Evolutionary conservation across 92 coral and sea anemone genomes (phyloP).

Genomic region (Zoanthus sansibaricus): DNA sequence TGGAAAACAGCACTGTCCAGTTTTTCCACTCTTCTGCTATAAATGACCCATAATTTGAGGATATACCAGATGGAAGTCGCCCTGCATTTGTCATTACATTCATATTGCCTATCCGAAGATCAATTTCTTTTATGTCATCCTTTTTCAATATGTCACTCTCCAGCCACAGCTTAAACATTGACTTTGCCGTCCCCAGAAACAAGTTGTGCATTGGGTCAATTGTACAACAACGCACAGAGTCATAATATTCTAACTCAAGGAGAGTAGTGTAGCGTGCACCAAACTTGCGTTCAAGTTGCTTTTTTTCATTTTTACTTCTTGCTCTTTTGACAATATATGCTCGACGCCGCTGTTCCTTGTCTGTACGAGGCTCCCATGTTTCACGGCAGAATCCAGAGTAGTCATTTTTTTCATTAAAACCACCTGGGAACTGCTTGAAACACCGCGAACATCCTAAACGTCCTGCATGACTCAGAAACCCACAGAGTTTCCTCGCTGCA

Average conservation of each 20-base stretch:
- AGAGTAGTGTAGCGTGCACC: constrained; percentile 1
- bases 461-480: too few relatives aligned
- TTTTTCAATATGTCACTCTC: not conserved
- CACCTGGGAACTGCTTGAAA: too few relatives aligned
- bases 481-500: too few relatives aligned
- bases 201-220: constrained; percentile 5
- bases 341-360: too few relatives aligned
- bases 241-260: not conserved
- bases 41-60: not conserved
- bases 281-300: not conserved
- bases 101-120: not conserved
- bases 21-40: constrained; percentile 46
- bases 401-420: too few relatives aligned
- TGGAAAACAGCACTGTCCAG: constrained; percentile 27
- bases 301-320: not conserved
- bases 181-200: not conserved
- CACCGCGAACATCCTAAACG: too few relatives aligned
- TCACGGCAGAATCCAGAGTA: too few relatives aligned
- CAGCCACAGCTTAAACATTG: not conserved
- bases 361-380: too few relatives aligned
- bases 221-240: not conserved
- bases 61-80: too few relatives aligned
- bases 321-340: not conserved
- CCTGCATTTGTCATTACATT: too few relatives aligned
- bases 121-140: not conserved